phyloP scores from a whole-genome alignment of 2,797 vertebrate species.

The Falco concolor region DNA sequence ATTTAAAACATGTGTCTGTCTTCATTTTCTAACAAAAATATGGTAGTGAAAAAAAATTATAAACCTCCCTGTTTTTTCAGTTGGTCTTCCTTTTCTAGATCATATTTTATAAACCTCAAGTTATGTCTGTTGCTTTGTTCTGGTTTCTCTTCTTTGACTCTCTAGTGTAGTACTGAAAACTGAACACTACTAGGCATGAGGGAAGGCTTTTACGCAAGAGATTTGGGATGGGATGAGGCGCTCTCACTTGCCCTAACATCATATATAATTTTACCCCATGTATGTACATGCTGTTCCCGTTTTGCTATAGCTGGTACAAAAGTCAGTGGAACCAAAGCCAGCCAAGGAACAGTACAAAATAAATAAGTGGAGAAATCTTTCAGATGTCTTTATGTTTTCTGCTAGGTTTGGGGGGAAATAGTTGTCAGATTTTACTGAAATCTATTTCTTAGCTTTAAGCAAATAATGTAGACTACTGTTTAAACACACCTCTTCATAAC shows the following conservation, averaged over 20 bases:
- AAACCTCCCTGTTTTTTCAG: background rate
- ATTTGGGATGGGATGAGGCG: background rate
- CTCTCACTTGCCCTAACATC: background rate
- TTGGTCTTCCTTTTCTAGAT: background rate
- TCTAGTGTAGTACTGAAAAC: background rate
- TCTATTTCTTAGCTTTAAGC: conserved; percentile 50
- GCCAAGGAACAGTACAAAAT: conserved; percentile 19
- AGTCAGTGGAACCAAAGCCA: background rate
- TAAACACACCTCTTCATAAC: conserved; percentile 53
- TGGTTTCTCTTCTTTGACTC: background rate
- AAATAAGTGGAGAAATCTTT: conserved; percentile 43
- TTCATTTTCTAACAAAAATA: background rate
- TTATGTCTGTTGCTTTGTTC: background rate
- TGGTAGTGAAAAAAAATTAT: background rate
- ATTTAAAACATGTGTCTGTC: background rate
- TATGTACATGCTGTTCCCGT: background rate
- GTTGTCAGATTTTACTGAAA: conserved; percentile 49
- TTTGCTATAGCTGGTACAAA: background rate
- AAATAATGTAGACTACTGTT: conserved; percentile 58
- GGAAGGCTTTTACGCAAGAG: background rate
- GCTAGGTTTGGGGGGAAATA: conserved; percentile 8
- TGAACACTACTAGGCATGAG: background rate
- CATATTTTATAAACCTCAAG: background rate
- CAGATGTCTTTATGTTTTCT: conserved; percentile 26
- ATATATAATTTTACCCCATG: background rate